Base-by-base conservation (phyloP, 1,140 invertebrate genomes). In the Phymastichus coffea region DNA sequence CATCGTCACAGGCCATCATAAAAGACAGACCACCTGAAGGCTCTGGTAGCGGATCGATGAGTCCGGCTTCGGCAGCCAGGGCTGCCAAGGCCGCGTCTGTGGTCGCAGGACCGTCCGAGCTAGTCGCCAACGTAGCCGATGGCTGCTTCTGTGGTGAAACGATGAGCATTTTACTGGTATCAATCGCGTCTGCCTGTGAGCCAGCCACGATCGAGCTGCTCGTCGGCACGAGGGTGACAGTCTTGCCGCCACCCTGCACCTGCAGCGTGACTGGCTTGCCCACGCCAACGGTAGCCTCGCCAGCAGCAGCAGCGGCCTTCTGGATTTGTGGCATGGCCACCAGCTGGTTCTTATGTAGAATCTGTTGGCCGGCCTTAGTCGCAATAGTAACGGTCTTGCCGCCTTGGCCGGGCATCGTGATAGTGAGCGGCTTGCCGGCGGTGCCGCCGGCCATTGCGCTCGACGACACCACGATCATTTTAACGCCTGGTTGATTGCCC, bases 191-290 rank as follows among this genome's bases (percentile, higher is more conserved):
- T 2, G 52, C 14, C 1, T 76, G 75, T 4, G 66, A 66, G 8
- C 70, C 59, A 9, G 66, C 72, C 1, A 76, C 76, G 57, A 79
- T 74, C 1, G 77, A 77, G 56, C 70, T 75, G 41, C 72, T 77
- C 9, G 79, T 69, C 4, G 81, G 82, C 54, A 83, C 71, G 3
- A 84, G 64, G 3, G 82, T 83, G 1, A 83, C 79, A 0, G 82
- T 83, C 67, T 84, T 84, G 20, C 80, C 80, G 54, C 77, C 79
- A 8, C 80, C 78, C 9, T 84, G 79, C 77, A 86, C 82, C 71
- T 84, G 83, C 20, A 89, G 78, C 2, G 87, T 88, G 2, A 89
- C 84, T 6, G 86, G 86, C 74, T 89, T 89, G 1, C 87, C 87
- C n/a, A 85, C 82, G 64, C 87, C 81, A 30, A 85, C 83, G 20